phyloP scores from a whole-genome alignment of 2,113 vertebrate species.

The Entomyzon cyanotis region DNA sequence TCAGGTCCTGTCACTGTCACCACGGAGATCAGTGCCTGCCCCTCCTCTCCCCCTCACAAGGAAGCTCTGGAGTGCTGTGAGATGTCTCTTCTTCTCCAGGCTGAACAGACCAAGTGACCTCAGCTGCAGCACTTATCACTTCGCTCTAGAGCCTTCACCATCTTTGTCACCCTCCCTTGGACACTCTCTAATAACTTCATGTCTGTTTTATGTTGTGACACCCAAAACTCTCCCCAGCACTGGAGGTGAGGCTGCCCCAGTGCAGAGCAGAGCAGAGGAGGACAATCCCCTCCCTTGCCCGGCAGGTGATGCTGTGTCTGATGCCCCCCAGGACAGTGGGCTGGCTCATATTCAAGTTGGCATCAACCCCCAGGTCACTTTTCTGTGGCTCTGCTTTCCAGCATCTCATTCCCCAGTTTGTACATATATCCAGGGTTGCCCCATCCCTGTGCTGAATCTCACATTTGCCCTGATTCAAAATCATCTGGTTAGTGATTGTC shows the following conservation, averaged over 20 bases:
- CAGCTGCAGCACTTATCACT: rapidly evolving
- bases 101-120: rapidly evolving
- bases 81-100: neutral
- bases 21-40: neutral
- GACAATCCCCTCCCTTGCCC: neutral
- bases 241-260: rapidly evolving
- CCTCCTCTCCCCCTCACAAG: neutral
- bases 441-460: neutral
- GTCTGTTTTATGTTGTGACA: neutral
- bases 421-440: neutral
- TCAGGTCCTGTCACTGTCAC: neutral
- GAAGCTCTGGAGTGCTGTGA: neutral
- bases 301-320: rapidly evolving
- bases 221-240: neutral
- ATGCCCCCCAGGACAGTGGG: neutral
- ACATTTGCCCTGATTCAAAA: neutral
- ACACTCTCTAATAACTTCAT: neutral
- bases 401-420: neutral
- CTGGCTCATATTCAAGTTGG: rapidly evolving
- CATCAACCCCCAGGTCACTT: neutral
- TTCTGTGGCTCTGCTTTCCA: neutral
- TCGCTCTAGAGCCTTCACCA: neutral
- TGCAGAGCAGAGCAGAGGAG: rapidly evolving
- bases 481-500: neutral
- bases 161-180: neutral